Evolutionary conservation across 2,888 invertebrate species (phyloP), one percentile per base, ranked within the genome.

Genomic region (Salticus scenicus): DNA sequence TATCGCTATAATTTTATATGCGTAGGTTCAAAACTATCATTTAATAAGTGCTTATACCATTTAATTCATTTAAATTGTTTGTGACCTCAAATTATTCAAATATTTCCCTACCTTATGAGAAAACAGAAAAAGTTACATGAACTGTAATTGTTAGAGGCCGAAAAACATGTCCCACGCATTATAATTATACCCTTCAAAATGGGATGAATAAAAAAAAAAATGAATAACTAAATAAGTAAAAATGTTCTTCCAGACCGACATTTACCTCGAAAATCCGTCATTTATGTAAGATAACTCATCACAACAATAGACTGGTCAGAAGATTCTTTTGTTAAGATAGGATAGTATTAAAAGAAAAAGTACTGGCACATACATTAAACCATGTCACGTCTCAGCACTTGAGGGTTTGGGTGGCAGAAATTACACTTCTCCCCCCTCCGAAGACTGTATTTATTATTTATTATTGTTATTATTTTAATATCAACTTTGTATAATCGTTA

Each of bases 371-470:
- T 80, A 31, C 73, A 37, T 67, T 57, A 57, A 80, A 74, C 30
- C 80, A 80, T 51, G 24, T 80, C 80, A 80, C 80, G 80, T 80
- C 69, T 73, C 69, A 31, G 20, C 31, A 51, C 47, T 67, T 74
- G n/a, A 37, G 67, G 67, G 67, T 33, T 67, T 7, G 10, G 67
- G 67, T 33, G 47, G 27, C 47, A 20, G 37, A 67, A 37, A 73
- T 80, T 74, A 80, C 74, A n/a, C 28, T 47, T 57, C 80, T 42
- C 67, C 57, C 73, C 80, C 74, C 30, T 63, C 71, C 12, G 1
- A 57, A 57, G 47, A 63, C 33, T 63, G n/a, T n/a, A n/a, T n/a
- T n/a, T n/a, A n/a, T n/a, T n/a, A n/a, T 57, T 5, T 24, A 57
- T 24, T 57, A 24, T 57, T 57, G 24, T 57, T 57, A 57, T 57